phyloP scores from a whole-genome alignment of 2,888 invertebrate species.

The Cheilosia variabilis region DNA sequence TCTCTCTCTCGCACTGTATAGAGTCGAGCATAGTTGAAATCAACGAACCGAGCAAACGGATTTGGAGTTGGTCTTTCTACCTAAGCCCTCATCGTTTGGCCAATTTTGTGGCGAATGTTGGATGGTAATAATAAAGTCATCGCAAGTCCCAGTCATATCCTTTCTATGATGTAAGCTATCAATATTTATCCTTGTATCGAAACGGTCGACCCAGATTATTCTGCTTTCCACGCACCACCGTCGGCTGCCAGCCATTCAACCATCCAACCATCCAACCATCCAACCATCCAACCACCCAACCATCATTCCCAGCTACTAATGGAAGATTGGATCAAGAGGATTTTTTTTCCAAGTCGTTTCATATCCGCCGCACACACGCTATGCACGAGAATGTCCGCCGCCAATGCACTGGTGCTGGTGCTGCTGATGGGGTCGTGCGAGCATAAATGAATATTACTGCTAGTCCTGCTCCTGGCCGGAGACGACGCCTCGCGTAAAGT shows the following conservation, averaged over 20 bases:
- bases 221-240: slow-evolving; percentile 8
- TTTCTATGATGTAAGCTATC: slow-evolving; percentile 74
- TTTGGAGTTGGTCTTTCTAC: slow-evolving; percentile 56
- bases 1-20: background rate
- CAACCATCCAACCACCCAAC: slow-evolving; percentile 31
- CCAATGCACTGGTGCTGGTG: background rate
- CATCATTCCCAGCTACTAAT: slow-evolving; percentile 62
- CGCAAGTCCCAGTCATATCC: slow-evolving; percentile 71
- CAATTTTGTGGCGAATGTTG: slow-evolving; percentile 74
- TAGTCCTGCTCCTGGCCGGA: slow-evolving; percentile 4
- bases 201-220: slow-evolving; percentile 67
- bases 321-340: slow-evolving; percentile 71
- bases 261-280: background rate
- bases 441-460: slow-evolving; percentile 47
- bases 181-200: slow-evolving; percentile 75
- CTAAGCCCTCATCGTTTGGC: slow-evolving; percentile 58
- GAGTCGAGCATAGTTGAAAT: background rate
- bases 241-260: slow-evolving; percentile 32
- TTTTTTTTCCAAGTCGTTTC: slow-evolving; percentile 71
- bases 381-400: slow-evolving; percentile 1
- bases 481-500: slow-evolving; percentile 38
- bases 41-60: slow-evolving; percentile 65
- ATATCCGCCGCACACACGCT: slow-evolving; percentile 63
- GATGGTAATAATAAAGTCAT: slow-evolving; percentile 75
- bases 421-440: background rate